A percentile compares a stretch with the other conserved stretches of the same genome.
These are phyloP conservation scores for Idaea aversata DNA, from an alignment of 2,888 invertebrate species.

Conservation along the genomic window DNA sequence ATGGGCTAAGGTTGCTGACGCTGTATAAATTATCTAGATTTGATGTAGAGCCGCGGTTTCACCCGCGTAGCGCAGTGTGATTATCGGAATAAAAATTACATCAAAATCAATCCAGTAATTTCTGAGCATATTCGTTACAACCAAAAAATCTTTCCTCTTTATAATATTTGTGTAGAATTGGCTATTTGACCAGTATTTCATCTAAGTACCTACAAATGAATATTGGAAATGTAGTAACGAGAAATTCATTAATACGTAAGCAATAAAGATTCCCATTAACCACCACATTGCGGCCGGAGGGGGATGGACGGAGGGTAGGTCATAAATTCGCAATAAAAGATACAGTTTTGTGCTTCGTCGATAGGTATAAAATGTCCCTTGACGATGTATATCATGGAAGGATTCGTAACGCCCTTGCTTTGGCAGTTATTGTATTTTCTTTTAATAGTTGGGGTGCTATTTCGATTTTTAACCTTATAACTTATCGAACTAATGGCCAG, in stretches of 20 bases:
- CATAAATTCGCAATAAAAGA: slow-evolving; percentile 67
- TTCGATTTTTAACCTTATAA: background rate
- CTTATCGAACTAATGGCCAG: slow-evolving; percentile 3
- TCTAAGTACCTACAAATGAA: background rate
- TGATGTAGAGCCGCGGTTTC: too few relatives aligned
- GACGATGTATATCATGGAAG: slow-evolving; percentile 42
- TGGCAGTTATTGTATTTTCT: slow-evolving; percentile 27
- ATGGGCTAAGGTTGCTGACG: too few relatives aligned
- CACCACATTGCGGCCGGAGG: slow-evolving; percentile 32
- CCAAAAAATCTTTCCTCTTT: too few relatives aligned
- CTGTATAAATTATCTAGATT: too few relatives aligned
- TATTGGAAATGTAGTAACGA: slow-evolving; percentile 30
- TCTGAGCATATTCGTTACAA: background rate
- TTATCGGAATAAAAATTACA: too few relatives aligned
- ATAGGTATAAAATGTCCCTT: slow-evolving; percentile 45
- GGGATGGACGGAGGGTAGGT: slow-evolving; percentile 32
- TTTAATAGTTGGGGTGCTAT: background rate
- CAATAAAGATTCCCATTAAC: slow-evolving; percentile 58
- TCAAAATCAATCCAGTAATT: background rate
- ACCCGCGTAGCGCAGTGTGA: too few relatives aligned
- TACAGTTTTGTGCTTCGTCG: slow-evolving; percentile 40
- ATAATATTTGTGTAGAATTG: too few relatives aligned
- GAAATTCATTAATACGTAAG: slow-evolving; percentile 60
- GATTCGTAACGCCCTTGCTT: slow-evolving; percentile 49
- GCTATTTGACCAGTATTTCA: background rate